Conservation (phyloP, 2,113 vertebrate species). For the Malurus melanocephalus region DNA sequence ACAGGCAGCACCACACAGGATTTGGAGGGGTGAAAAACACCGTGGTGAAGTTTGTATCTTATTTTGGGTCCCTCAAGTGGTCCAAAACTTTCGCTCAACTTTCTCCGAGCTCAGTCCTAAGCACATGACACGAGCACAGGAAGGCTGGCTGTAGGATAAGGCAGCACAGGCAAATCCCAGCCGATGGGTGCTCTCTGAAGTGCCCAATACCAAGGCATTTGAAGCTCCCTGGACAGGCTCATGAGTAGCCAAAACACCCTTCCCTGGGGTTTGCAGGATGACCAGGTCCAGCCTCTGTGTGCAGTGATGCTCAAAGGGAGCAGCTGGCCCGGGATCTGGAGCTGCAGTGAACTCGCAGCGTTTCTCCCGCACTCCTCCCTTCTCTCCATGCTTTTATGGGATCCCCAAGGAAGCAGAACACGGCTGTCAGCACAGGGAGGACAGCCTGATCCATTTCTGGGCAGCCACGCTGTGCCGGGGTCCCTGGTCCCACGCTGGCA, state of each 20-base stretch:
- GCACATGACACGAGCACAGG: background rate
- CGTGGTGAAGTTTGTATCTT: background rate
- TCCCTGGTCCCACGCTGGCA: background rate
- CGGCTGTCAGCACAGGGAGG: accelerated
- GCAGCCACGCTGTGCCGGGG: accelerated
- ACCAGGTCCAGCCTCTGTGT: background rate
- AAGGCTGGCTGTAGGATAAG: background rate
- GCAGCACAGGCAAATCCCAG: background rate
- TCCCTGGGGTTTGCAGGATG: background rate
- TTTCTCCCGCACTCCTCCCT: background rate
- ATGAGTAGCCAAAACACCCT: background rate
- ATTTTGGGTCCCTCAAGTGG: background rate
- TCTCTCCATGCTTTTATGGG: background rate
- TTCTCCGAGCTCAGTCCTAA: background rate
- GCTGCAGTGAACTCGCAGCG: accelerated
- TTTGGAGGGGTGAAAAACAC: background rate
- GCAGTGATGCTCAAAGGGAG: background rate
- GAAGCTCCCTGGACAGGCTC: background rate
- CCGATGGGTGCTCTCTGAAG: background rate
- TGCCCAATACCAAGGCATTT: background rate
- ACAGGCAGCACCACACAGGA: background rate
- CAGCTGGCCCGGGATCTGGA: background rate
- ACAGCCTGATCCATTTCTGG: background rate
- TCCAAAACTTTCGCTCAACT: background rate
- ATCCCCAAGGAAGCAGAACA: accelerated